Evolutionary conservation across 2,797 vertebrate species (phyloP).

Genomic region (Petrocephalus sullivani): DNA sequence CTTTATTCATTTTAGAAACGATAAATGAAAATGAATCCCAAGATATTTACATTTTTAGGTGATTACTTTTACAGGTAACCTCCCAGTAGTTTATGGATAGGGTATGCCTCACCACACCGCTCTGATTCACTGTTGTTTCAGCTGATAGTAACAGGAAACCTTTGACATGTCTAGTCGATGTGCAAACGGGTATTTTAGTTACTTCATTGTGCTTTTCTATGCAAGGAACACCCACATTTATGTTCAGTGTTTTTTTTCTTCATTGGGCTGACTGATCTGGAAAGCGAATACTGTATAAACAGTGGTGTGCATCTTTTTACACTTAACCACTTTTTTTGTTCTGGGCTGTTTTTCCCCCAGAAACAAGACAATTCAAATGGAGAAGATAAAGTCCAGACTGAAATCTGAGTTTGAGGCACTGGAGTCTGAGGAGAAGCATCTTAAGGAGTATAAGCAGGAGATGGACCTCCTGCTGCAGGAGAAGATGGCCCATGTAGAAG

Average conservation of each 20-base stretch:
- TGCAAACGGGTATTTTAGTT: not conserved
- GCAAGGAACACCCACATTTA: not conserved
- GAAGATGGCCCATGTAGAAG: slow-evolving; percentile 98
- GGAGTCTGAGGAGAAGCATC: slow-evolving; percentile 91
- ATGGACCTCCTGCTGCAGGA: slow-evolving; percentile 97
- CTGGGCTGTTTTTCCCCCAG: slow-evolving; percentile 82
- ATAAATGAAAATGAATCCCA: not conserved
- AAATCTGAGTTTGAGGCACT: slow-evolving; percentile 90
- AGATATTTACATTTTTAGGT: not conserved
- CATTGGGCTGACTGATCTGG: not conserved
- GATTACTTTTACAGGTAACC: not conserved
- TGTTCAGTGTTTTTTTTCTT: not conserved
- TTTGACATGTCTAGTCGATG: not conserved
- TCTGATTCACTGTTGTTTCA: not conserved
- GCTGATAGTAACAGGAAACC: not conserved
- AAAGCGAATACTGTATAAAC: not conserved
- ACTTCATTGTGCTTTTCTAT: not conserved
- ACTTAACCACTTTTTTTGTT: not conserved
- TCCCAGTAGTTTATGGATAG: not conserved
- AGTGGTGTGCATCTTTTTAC: not conserved
- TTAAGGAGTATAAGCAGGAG: slow-evolving; percentile 97
- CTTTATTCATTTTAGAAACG: not conserved
- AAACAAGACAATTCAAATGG: slow-evolving; percentile 95
- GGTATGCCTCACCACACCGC: not conserved
- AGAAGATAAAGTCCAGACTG: slow-evolving; percentile 92